Conservation (phyloP, 2,888 invertebrate genomes). For the Hirtodrosophila confusa region DNA sequence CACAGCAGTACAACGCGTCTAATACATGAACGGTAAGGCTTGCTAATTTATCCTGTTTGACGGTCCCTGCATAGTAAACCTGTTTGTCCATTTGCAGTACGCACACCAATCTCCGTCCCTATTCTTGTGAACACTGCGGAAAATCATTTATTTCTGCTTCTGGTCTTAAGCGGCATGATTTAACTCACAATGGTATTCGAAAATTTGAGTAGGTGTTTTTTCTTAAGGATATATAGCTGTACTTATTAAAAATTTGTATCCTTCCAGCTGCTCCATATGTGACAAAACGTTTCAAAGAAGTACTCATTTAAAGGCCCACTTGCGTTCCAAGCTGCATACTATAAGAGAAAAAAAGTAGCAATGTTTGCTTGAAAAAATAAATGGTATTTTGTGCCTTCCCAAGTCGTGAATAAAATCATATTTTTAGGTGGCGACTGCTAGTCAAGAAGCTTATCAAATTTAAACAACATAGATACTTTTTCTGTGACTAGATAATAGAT, state of each 20-base stretch:
- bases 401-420: no score
- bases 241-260: not conserved
- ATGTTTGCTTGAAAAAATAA: not conserved
- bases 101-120: slow-evolving; percentile 81
- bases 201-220: slow-evolving; percentile 53
- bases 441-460: no score
- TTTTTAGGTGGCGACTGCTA: no score
- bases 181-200: slow-evolving; percentile 60
- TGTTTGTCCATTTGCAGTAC: slow-evolving; percentile 49
- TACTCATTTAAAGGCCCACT: slow-evolving; percentile 64
- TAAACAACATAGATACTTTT: no score
- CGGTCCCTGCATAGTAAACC: no score
- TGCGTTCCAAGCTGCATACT: slow-evolving; percentile 56
- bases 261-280: slow-evolving; percentile 53
- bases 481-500: no score
- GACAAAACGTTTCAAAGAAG: slow-evolving; percentile 61
- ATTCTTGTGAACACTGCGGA: slow-evolving; percentile 70
- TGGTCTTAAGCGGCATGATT: slow-evolving; percentile 76
- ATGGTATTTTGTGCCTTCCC: no score
- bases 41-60: not conserved
- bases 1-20: slow-evolving; percentile 77
- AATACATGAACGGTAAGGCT: slow-evolving; percentile 77
- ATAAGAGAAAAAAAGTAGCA: slow-evolving; percentile 10
- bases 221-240: not conserved
- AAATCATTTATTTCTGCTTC: slow-evolving; percentile 79